Evolutionary conservation across 1,140 invertebrate genomes (phyloP), one percentile per base, ranked within the genome.

Genomic region (Drosophila ohnishii): DNA sequence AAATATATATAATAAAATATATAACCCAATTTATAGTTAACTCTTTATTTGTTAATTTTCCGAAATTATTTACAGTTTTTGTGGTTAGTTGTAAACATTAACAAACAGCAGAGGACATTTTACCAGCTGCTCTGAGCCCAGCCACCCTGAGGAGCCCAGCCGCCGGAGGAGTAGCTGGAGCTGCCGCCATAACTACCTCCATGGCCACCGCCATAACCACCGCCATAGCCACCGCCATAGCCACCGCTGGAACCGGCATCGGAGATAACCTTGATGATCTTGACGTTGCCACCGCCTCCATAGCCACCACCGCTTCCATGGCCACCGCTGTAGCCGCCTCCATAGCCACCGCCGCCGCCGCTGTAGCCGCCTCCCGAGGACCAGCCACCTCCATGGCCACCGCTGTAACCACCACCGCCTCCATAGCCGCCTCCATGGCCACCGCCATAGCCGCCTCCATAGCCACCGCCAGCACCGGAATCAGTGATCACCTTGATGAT

Each of bases 111-210:
- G 9, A 11, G 58, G 10, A 10, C 16, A 16, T 34, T 71, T 78
- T 78, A 85, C 81, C 81, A 85, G 58, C 82, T 71, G 58, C 81
- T 65, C 3, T 56, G 50, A 28, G 82, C 78, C 82, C 82, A 86
- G 9, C 82, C 82, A 7, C 81, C 81, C 22, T 69, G 64, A 6
- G 81, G 81, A 22, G 81, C 81, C 81, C 81, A 85, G 14, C 80
- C 75, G 11, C 80, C 75, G n/a, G 62, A 69, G 22, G 73, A 80
- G 34, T 65, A 66, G 44, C 59, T 39, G 5, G 63, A 60, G 28
- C 39, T 22, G 28, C 53, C 53, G n/a, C 76, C 66, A 25, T 66
- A 30, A 14, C 81, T 64, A 0, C 70, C 63, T 2, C 73, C 47
- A 8, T 50, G 9, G 40, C 71, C 55, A 25, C 74, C 70, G 7